Conservation (phyloP, 2,113 vertebrate genomes). For the Potamarius usumacintae region DNA sequence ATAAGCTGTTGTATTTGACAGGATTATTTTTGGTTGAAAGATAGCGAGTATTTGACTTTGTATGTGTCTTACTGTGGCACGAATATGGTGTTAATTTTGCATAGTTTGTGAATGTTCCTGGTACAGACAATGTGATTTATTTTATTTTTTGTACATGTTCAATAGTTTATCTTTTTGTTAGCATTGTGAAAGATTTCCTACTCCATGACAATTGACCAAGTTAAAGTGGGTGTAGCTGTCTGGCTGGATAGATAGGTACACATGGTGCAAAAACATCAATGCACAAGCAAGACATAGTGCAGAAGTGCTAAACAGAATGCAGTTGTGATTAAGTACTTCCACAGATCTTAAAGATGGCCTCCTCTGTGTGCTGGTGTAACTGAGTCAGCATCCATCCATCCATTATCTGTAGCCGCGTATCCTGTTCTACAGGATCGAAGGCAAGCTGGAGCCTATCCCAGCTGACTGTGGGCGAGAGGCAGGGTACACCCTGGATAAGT, state of each 20-base stretch:
- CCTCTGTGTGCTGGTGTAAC: conserved; percentile 61
- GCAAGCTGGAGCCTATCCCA: no score
- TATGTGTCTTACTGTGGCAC: not conserved
- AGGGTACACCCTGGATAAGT: no score
- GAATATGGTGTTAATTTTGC: not conserved
- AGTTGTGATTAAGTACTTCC: not conserved
- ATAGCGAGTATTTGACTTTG: not conserved
- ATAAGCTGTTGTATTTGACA: conserved; percentile 42
- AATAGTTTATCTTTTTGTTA: not conserved
- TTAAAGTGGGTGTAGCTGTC: no score
- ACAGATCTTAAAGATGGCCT: not conserved
- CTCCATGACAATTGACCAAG: not conserved
- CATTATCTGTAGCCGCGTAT: no score
- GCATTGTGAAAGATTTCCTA: not conserved
- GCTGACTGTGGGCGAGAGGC: no score
- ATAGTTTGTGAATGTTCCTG: not conserved
- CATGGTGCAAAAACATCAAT: not conserved
- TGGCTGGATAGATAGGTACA: not conserved
- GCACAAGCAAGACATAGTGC: not conserved
- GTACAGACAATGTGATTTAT: not conserved
- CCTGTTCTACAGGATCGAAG: no score
- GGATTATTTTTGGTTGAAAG: conserved; percentile 42
- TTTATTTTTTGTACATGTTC: not conserved
- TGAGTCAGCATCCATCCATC: no score
- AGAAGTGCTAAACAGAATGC: not conserved